Evolutionary conservation across 1,140 invertebrate species (phyloP).

Genomic region (Neodiprion virginianus): DNA sequence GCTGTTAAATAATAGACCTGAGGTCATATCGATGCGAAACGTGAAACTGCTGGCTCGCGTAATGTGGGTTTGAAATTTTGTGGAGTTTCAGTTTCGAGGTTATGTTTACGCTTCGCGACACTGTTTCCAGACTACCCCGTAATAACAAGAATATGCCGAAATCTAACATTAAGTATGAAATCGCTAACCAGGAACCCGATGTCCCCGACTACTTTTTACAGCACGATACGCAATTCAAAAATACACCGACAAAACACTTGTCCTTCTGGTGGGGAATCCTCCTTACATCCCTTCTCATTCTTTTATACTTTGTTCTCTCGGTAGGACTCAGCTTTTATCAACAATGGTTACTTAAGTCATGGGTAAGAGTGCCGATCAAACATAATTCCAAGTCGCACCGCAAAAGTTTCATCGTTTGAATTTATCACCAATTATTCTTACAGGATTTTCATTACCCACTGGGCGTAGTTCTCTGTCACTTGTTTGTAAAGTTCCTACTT

Average conservation of each 20-base stretch:
- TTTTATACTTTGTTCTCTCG: slow-evolving; percentile 87
- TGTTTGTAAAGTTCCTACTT: slow-evolving; percentile 83
- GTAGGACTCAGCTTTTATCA: slow-evolving; percentile 98
- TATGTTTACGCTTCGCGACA: slow-evolving; percentile 26
- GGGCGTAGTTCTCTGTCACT: slow-evolving; percentile 82
- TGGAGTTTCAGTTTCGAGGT: slow-evolving; percentile 16
- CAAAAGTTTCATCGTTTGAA: slow-evolving; percentile 16
- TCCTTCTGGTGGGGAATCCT: slow-evolving; percentile 50
- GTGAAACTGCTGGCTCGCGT: too few species aligned
- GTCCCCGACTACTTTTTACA: slow-evolving; percentile 51
- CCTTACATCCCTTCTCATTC: slow-evolving; percentile 66
- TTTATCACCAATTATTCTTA: slow-evolving; percentile 46
- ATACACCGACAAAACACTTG: slow-evolving; percentile 37
- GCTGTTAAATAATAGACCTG: too few species aligned
- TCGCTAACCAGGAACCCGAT: slow-evolving; percentile 51
- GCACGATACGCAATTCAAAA: slow-evolving; percentile 47
- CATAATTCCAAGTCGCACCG: slow-evolving; percentile 15
- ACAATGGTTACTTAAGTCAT: slow-evolving; percentile 82
- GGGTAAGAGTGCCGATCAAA: slow-evolving; percentile 63
- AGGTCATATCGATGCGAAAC: too few species aligned
- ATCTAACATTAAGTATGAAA: slow-evolving; percentile 57
- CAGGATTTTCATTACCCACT: slow-evolving; percentile 85
- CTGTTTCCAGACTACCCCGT: slow-evolving; percentile 22
- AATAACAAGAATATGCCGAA: slow-evolving; percentile 52
- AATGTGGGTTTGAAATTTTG: too few species aligned